Conservation (phyloP, 35 echinoderm and acorn worm species). For the Hemicentrotus pulcherrimus region DNA sequence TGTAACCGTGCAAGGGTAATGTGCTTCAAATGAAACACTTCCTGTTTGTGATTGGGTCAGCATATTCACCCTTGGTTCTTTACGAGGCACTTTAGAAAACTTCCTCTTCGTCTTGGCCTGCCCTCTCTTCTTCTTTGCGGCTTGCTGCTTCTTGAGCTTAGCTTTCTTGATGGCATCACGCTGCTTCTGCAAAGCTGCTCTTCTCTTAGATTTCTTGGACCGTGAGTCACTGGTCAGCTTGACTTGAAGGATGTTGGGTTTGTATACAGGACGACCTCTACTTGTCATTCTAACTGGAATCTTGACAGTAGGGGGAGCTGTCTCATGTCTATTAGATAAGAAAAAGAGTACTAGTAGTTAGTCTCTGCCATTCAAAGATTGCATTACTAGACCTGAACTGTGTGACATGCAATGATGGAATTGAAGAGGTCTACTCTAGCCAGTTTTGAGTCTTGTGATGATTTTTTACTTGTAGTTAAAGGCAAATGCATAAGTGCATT, state of each 20-base stretch:
- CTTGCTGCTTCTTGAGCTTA: not conserved
- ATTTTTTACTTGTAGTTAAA: not conserved
- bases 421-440: not conserved
- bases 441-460: not conserved
- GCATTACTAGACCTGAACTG: not conserved
- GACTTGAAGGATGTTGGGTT: constrained; percentile 39
- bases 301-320: not conserved
- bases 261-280: constrained; percentile 48
- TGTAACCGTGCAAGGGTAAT: too few relatives aligned
- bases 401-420: not conserved
- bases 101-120: not conserved
- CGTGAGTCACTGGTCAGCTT: constrained; percentile 45
- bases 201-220: not conserved
- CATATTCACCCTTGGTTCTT: not conserved
- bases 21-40: too few relatives aligned
- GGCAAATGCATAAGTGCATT: not conserved
- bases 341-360: not conserved
- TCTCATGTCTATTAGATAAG: not conserved
- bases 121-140: not conserved
- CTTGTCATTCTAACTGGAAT: constrained; percentile 32
- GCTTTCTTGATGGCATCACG: constrained; percentile 31
- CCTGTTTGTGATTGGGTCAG: not conserved
- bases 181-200: constrained; percentile 9
- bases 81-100: not conserved
- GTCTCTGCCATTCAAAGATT: not conserved